Base-by-base conservation (phyloP, 92 coral and sea anemone species). In the Zoanthus sansibaricus region DNA sequence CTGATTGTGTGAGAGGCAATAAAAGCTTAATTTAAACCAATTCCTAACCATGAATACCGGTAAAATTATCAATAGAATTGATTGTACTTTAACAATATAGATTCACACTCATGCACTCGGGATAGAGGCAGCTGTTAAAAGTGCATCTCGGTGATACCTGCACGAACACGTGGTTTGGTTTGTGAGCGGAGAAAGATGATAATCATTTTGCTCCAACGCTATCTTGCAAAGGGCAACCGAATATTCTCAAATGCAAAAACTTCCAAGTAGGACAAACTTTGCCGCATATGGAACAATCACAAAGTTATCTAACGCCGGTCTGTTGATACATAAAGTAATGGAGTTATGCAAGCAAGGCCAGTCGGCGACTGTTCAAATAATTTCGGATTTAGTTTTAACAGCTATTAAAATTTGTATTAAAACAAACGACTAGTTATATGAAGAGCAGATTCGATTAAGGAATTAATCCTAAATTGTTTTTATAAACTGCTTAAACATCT, bases 101-200 rank as follows among this genome's bases (percentile, higher is more conserved):
- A 68, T 11, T 69, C 13, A 69, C 66, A 58, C 55, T 7, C 83
- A 17, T 37, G 83, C 7, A 66, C 85, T 80, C 75, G 18, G 75
- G 62, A 66, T 80, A 72, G 85, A 75, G 75, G 66, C 85, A 80
- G 85, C 85, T 80, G 85, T 80, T 80, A 13, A 11, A 37, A 14
- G 7, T 44, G 25, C 66, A 20, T 7, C 37, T 52, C 30, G 30
- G 5, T 7, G 25, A 49, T 55, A 76, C 66, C 80, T 76, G 80
- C 68, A 10, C 37, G 18, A 80, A 44, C 85, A 80, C 85, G 72
- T 80, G 85, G 55, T 80, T 45, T 76, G 9, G 61, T 25, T 80
- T 80, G 73, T 79, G 42, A 42, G 75, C 0, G 25, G 25, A 56
- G 62, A 72, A 30, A 80, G 20, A 56, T 21, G 4, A 7, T 10